A percentile compares a stretch with the other conserved stretches of the same genome.
Conservation (phyloP, 2,888 invertebrate genomes). For the Meiosimyza decipiens region DNA sequence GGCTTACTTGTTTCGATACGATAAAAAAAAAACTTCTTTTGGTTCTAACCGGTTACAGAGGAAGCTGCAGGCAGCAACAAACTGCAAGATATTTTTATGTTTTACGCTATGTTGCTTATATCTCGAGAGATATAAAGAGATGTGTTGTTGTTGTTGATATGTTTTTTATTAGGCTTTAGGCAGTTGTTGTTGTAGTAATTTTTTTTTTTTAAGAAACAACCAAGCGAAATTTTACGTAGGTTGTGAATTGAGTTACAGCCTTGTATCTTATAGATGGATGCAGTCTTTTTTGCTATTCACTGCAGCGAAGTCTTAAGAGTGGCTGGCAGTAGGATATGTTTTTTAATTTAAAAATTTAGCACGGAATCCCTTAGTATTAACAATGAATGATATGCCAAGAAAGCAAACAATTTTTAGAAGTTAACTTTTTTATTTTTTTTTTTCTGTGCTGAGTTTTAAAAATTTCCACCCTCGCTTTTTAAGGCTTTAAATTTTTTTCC, state of each 20-base stretch:
- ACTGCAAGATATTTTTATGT: conserved; percentile 6
- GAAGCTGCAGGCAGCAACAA: conserved; percentile 48
- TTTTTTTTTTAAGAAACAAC: neutral
- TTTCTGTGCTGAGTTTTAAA: too few relatives aligned
- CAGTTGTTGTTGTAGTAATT: conserved; percentile 19
- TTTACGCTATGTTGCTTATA: conserved; percentile 2
- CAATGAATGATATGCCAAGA: too few relatives aligned
- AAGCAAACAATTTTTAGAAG: too few relatives aligned
- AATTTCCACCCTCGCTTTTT: too few relatives aligned
- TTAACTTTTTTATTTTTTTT: too few relatives aligned
- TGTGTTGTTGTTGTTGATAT: conserved; percentile 36
- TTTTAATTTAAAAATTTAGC: too few relatives aligned
- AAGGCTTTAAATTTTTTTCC: too few relatives aligned
- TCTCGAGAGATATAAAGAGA: conserved; percentile 1
- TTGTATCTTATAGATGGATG: neutral
- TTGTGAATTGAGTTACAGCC: conserved; percentile 4
- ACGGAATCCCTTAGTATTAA: too few relatives aligned
- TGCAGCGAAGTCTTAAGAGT: too few relatives aligned
- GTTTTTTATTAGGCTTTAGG: conserved; percentile 27
- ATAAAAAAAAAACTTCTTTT: conserved; percentile 35
- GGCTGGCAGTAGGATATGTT: too few relatives aligned
- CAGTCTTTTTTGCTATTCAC: too few relatives aligned
- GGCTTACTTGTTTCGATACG: conserved; percentile 1
- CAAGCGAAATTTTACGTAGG: conserved; percentile 20
- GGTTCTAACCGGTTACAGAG: conserved; percentile 56